Evolutionary conservation across 1,140 invertebrate genomes (phyloP).

Genomic region (Nylanderia fulva): DNA sequence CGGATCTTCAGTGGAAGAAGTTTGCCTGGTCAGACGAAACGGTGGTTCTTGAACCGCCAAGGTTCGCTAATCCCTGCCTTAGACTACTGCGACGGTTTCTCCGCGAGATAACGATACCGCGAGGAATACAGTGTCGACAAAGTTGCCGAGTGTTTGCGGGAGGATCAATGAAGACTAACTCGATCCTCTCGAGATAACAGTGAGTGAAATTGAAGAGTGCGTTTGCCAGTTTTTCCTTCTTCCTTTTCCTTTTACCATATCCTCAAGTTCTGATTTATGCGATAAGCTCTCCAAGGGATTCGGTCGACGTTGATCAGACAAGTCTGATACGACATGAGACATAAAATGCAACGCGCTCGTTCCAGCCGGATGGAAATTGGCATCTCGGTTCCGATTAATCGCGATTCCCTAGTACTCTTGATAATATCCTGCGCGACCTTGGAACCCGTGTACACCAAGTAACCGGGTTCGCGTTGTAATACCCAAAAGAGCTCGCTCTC

Average conservation of each 20-base stretch:
- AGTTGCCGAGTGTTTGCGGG: background rate
- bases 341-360: conserved; percentile 28
- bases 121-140: background rate
- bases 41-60: background rate
- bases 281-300: background rate
- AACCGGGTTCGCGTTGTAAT: background rate
- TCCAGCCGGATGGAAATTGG: conserved; percentile 22
- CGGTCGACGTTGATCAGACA: background rate
- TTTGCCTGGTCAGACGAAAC: conserved; percentile 10
- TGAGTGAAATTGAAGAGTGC: background rate
- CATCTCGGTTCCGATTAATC: background rate
- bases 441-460: background rate
- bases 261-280: too few relatives aligned
- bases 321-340: conserved; percentile 25
- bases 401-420: conserved; percentile 20
- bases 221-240: background rate
- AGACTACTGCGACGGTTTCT: background rate
- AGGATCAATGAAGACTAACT: conserved; percentile 1
- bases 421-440: conserved; percentile 19
- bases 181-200: background rate
- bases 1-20: conserved; percentile 14
- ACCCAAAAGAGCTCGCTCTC: conserved; percentile 19
- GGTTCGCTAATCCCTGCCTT: conserved; percentile 3
- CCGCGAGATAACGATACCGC: conserved; percentile 3
- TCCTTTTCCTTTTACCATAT: background rate